Evolutionary conservation across 2,797 vertebrate genomes (phyloP), one percentile per base, ranked within the genome.

Genomic region (Sebastiscus tertius): DNA sequence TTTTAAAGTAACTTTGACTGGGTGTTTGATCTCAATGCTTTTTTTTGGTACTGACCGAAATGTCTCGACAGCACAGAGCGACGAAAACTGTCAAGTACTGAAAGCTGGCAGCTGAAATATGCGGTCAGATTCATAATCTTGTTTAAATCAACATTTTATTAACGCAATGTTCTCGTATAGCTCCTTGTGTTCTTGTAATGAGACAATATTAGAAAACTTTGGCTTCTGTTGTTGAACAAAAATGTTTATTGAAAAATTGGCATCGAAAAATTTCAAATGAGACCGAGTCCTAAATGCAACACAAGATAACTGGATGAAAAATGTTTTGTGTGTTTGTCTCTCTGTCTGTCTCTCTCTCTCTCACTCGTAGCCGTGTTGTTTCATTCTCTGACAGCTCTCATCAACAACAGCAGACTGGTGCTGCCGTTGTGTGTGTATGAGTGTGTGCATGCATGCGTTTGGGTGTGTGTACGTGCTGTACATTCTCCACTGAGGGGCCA

Each of bases 351-450:
- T 85, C 79, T 39, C 61, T 78, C 71, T 87, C 67, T 81, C 67
- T 84, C 49, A 81, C 89, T 93, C 81, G 56, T 68, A 80, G 92
- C 89, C 80, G 70, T 91, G 82, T 83, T 92, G 89, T 88, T 94
- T 87, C 59, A 83, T 81, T 85, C 91, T 90, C 91, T 91, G 93
- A 94, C 94, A 95, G 92, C 88, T 94, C 90, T 89, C 94, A 95
- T 93, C 94, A 94, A 91, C 93, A 95, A 91, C 92, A 94, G 89
- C 87, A 92, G 85, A 80, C 89, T 91, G 89, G 88, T 82, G 85
- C 69, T 73, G 74, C 66, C 65, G 69, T 67, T 77, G 36, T 69
- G 80, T 85, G 80, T 84, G 79, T 85, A 79, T 75, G 82, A 84
- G 78, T 76, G 79, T 77, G 80, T 84, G 81, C 24, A 58, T 77